Conservation (phyloP, 2,113 vertebrate genomes). For the Todiramphus chloris region DNA sequence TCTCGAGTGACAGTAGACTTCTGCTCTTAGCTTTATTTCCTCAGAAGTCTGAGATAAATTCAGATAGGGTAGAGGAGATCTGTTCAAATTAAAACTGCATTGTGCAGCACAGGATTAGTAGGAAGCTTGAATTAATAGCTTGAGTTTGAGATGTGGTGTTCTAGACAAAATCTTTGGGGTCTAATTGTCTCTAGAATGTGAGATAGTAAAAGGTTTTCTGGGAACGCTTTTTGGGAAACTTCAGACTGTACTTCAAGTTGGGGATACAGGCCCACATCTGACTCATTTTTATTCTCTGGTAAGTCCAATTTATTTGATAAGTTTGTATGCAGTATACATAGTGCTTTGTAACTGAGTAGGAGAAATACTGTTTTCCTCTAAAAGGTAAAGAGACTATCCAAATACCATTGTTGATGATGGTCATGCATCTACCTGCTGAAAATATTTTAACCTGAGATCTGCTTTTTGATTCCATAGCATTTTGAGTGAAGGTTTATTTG, state of each 20-base stretch:
- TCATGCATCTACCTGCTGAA: neutral
- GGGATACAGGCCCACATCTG: neutral
- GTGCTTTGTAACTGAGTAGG: neutral
- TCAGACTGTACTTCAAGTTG: neutral
- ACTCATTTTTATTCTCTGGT: neutral
- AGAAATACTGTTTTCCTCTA: neutral
- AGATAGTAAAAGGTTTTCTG: neutral
- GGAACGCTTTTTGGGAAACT: neutral
- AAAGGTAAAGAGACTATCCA: neutral
- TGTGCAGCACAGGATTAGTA: neutral
- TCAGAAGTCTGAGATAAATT: neutral
- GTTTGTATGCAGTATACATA: neutral
- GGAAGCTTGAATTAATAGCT: neutral
- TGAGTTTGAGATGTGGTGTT: neutral
- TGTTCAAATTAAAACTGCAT: neutral
- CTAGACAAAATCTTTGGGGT: neutral
- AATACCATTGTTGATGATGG: neutral
- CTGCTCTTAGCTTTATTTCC: neutral
- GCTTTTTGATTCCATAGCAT: neutral
- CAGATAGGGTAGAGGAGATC: neutral
- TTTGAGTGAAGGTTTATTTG: neutral
- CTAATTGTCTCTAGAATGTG: neutral
- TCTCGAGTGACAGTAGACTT: neutral
- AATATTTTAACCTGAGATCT: neutral
- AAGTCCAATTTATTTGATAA: neutral